phyloP scores from a whole-genome alignment of 2,113 vertebrate genomes.

The Cavia aperea region DNA sequence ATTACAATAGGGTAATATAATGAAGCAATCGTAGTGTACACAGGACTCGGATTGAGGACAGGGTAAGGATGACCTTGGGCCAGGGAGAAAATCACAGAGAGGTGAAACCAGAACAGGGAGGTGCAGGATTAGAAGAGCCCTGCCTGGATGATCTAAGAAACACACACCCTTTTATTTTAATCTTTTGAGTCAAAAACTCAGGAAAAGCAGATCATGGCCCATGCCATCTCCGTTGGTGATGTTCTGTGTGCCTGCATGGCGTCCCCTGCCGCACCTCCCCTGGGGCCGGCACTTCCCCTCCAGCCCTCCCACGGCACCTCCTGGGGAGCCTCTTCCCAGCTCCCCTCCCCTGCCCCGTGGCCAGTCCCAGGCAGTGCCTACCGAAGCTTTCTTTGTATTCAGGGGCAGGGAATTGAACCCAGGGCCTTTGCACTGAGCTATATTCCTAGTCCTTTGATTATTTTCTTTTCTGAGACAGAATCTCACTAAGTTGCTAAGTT shows the following conservation, averaged over 20 bases:
- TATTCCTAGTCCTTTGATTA: not conserved
- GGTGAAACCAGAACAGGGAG: not conserved
- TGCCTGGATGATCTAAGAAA: not conserved
- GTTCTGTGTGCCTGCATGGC: not conserved
- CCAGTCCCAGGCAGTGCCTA: not conserved
- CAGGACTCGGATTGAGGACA: not conserved
- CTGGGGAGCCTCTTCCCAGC: not conserved
- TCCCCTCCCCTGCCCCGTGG: accelerated
- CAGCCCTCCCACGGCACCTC: not conserved
- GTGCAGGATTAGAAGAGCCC: not conserved
- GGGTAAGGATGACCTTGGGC: not conserved
- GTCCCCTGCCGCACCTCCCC: not conserved
- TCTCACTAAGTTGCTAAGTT: not conserved
- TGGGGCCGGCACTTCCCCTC: not conserved
- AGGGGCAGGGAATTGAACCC: not conserved
- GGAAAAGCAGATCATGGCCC: not conserved
- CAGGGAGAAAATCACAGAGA: not conserved
- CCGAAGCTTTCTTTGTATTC: not conserved
- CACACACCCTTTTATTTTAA: not conserved
- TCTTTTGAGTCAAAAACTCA: constrained; percentile 14
- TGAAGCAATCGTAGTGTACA: not conserved
- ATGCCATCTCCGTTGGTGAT: not conserved
- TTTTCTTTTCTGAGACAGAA: not conserved
- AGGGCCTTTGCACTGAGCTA: not conserved
- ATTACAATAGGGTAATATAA: not conserved